These are phyloP conservation scores for Drosophila fuyamai DNA, from an alignment of 1,140 invertebrate species.

Conservation along the genomic window DNA sequence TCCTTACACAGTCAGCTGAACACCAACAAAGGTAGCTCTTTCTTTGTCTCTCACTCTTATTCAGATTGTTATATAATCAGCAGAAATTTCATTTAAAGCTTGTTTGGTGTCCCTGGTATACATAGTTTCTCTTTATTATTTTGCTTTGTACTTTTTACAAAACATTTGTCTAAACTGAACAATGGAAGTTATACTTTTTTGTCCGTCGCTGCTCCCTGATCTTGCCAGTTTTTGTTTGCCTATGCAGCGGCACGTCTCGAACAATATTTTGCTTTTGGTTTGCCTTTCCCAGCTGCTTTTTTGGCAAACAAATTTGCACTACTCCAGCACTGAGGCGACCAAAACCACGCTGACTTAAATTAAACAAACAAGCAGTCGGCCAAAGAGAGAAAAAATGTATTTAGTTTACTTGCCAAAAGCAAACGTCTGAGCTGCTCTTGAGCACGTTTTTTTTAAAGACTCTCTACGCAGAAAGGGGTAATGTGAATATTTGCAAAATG, in stretches of 20 bases:
- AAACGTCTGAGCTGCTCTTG: conserved; percentile 41
- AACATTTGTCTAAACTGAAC: conserved; percentile 69
- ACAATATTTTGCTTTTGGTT: conserved; percentile 56
- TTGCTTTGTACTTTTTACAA: conserved; percentile 41
- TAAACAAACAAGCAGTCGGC: conserved; percentile 43
- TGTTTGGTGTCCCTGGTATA: conserved; percentile 31
- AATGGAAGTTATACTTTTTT: conserved; percentile 40
- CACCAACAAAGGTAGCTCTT: conserved; percentile 36
- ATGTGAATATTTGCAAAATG: not conserved
- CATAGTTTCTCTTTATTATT: conserved; percentile 8
- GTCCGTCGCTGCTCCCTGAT: conserved; percentile 50
- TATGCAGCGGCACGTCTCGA: conserved; percentile 69
- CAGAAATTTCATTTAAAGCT: conserved; percentile 52
- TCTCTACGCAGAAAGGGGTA: conserved; percentile 1
- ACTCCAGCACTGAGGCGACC: conserved; percentile 17
- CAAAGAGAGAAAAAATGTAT: conserved; percentile 14
- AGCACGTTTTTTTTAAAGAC: conserved; percentile 24
- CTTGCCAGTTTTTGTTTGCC: conserved; percentile 45
- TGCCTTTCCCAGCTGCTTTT: conserved; percentile 44
- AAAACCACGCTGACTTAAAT: conserved; percentile 34
- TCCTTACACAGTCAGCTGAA: conserved; percentile 35
- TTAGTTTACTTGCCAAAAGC: conserved; percentile 30
- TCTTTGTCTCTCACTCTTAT: conserved; percentile 18
- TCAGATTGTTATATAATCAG: conserved; percentile 60
- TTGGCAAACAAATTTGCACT: conserved; percentile 62